These are phyloP conservation scores for Haliaeetus leucogaster DNA, from an alignment of 2,113 vertebrate genomes.

Conservation along the genomic window DNA sequence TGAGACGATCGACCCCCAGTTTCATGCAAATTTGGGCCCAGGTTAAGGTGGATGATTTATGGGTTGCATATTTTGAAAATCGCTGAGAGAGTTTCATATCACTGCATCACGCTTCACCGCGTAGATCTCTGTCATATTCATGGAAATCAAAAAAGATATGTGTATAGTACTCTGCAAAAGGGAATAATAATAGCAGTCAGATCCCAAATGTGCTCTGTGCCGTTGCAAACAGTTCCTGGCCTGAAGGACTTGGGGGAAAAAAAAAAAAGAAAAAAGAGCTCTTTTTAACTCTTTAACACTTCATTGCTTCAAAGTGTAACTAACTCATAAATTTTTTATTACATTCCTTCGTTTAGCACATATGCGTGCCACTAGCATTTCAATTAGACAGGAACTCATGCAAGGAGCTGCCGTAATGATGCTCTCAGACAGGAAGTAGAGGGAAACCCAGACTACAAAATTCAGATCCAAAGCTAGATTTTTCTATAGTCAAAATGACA, in stretches of 20 bases:
- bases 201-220: not conserved
- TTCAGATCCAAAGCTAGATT: not conserved
- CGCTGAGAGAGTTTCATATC: not conserved
- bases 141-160: not conserved
- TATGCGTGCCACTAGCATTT: not conserved
- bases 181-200: not conserved
- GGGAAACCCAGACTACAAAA: not conserved
- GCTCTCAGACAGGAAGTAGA: not conserved
- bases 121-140: not conserved
- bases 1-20: not conserved
- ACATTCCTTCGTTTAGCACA: slow-evolving; percentile 27
- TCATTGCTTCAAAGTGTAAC: slow-evolving; percentile 36
- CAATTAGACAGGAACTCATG: not conserved
- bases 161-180: not conserved
- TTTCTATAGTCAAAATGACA: not conserved
- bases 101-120: not conserved
- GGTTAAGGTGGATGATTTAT: slow-evolving; percentile 6
- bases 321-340: slow-evolving; percentile 20
- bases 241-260: not conserved
- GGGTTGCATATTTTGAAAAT: not conserved
- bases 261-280: not conserved
- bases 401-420: not conserved
- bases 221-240: not conserved
- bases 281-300: slow-evolving; percentile 47
- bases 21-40: not conserved